Base-by-base conservation (phyloP, 2,113 vertebrate species). In the Xiphophorus maculatus region DNA sequence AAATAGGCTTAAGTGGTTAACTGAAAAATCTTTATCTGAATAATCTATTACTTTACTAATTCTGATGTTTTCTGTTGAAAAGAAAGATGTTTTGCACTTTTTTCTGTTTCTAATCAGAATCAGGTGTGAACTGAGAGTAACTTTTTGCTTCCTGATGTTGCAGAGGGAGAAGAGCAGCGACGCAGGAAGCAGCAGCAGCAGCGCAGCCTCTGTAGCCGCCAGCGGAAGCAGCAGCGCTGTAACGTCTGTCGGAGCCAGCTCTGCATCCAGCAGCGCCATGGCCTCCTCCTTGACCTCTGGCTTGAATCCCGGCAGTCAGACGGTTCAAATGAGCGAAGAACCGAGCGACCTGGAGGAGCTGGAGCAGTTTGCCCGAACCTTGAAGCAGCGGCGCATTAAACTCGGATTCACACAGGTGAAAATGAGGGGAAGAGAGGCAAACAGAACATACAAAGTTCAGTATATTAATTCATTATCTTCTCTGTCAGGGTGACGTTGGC, bases 321-420 rank as follows among this genome's bases (percentile, higher is more conserved):
- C 93, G 12, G 72, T 74, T 32, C 92, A 91, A 86, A 63, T 90
- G 76, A 80, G 90, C 0, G 97, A 97, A 78, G 97, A 97, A 87
- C 96, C 96, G 83, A 97, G 96, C 28, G 97, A 97, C 85, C 92
- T 97, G 90, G 97, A 97, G 91, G 97, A 97, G 90, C 94, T 97
- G 77, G 97, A 97, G 90, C 96, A 97, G 91, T 97, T 97, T 3
- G 97, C 97, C 32, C 95, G 96, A 66, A 97, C 96, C 88, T 97
- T 97, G 91, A 97, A 97, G 88, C 97, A 97, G 64, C 94, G 97
- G 19, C 94, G 96, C 78, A 97, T 97, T 85, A 97, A 97, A 84
- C 94, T 97, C 86, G 97, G 97, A 66, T 97, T 97, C 93, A 97
- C 97, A 2, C 97, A 97, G 96, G 97, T 97, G 74, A 63, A 54